Percentiles rank a stretch among this genome's conserved stretches.
Evolutionary conservation across 2,888 invertebrate genomes (phyloP).

Genomic region (Drosophila parthenogenetica): DNA sequence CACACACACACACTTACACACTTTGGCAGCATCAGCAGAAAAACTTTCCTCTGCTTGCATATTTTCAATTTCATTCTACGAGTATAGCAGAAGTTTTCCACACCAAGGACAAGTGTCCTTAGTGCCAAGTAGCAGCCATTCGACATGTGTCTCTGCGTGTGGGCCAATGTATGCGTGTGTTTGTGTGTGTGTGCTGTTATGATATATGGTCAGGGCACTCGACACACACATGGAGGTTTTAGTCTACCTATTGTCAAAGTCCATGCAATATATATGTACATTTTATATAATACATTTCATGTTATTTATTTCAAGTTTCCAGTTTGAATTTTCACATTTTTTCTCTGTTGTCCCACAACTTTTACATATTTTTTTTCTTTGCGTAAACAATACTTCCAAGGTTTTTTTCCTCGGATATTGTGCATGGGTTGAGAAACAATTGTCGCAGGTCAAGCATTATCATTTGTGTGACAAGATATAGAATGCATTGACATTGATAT

Average conservation of each 20-base stretch:
- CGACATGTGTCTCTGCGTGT: constrained; percentile 15
- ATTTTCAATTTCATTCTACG: constrained; percentile 70
- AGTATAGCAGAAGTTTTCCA: constrained; percentile 69
- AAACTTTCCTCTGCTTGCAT: constrained; percentile 68
- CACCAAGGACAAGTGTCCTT: constrained; percentile 71
- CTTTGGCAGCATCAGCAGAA: constrained; percentile 51
- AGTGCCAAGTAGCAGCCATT: constrained; percentile 40
- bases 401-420: constrained; percentile 29
- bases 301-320: constrained; percentile 50
- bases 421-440: constrained; percentile 28
- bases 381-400: constrained; percentile 65
- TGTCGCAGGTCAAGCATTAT: constrained; percentile 57
- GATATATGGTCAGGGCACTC: constrained; percentile 51
- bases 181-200: constrained; percentile 40
- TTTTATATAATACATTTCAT: constrained; percentile 43
- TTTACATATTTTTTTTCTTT: constrained; percentile 29
- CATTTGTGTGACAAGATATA: constrained; percentile 33
- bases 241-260: constrained; percentile 52
- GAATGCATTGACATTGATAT: constrained; percentile 7
- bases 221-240: constrained; percentile 10
- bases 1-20: constrained; percentile 17
- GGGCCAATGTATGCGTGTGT: constrained; percentile 12
- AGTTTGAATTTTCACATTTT: constrained; percentile 39
- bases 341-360: constrained; percentile 16
- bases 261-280: constrained; percentile 43